Evolutionary conservation across 1,140 invertebrate genomes (phyloP), one percentile per base, ranked within the genome.

Genomic region (Ptiloglossa arizonensis): DNA sequence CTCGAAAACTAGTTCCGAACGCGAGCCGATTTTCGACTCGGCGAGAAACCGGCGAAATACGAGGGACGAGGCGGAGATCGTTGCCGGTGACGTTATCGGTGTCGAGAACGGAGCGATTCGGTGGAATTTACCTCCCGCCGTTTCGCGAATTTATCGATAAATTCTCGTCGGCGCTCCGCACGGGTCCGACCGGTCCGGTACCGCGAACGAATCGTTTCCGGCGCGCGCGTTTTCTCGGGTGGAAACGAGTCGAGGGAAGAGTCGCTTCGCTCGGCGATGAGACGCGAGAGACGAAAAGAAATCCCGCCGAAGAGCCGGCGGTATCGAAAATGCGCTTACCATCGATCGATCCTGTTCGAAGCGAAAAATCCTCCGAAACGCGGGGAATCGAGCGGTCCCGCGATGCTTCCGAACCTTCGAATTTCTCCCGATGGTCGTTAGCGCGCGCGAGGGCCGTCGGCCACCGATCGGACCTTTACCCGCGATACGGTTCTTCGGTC

Each of bases 1-100:
- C n/a, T 85, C 83, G 81, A 81, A 85, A 83, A 74, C 68, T 56
- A 79, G 38, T 82, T 86, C 66, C 78, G 68, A 85, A 83, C 78
- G 56, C 38, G 62, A 79, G 83, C 79, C 81, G 87, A 82, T 68
- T 64, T 66, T 24, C 56, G 62, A 19, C 52, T 56, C 56, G 64
- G 35, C 41, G 0, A 48, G 44, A 38, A 50, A 38, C 22, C 48
- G 46, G 11, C n/a, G 17, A 19, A 60, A 35, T n/a, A n/a, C n/a
- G n/a, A n/a, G n/a, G n/a, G n/a, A n/a, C n/a, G 22, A 8, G 5
- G 22, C 3, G n/a, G 19, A n/a, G 27, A 3, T 1, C 19, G 35
- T 60, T 59, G 29, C 19, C 13, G 44, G 48, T 41, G 13, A 19
- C 29, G 59, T 48, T 46, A 71, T 69, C 68, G 63, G 41, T 44